Evolutionary conservation across 2,797 vertebrate genomes (phyloP).

Genomic region (Sebastes iracundus): DNA sequence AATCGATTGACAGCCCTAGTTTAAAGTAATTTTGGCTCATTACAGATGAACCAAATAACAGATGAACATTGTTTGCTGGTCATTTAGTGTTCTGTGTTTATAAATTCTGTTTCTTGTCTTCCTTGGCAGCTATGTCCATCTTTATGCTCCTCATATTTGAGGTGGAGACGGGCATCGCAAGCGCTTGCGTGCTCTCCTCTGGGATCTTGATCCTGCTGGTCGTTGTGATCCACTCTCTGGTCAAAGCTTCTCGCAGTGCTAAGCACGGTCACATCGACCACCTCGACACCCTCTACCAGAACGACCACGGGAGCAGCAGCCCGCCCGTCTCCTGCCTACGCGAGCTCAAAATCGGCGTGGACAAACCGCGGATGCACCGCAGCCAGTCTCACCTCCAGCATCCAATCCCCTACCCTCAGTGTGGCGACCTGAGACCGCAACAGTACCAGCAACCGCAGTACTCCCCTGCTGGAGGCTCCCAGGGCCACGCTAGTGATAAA

Average conservation of each 20-base stretch:
- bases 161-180: constrained; percentile 84
- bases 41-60: neutral
- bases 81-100: neutral
- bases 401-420: constrained; percentile 79
- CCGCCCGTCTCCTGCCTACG: constrained; percentile 52
- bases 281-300: constrained; percentile 80
- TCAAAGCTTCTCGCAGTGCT: constrained; percentile 72
- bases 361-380: constrained; percentile 68
- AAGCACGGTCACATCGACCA: constrained; percentile 57
- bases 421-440: constrained; percentile 68
- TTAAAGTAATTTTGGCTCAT: neutral
- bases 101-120: constrained; percentile 6
- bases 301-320: constrained; percentile 71
- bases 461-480: constrained; percentile 62
- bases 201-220: constrained; percentile 86
- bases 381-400: constrained; percentile 81
- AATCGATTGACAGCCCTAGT: no score
- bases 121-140: constrained; percentile 87
- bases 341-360: constrained; percentile 73
- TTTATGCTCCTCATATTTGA: constrained; percentile 90
- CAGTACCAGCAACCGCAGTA: constrained; percentile 68
- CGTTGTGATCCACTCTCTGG: constrained; percentile 81
- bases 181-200: constrained; percentile 86
- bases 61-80: neutral
- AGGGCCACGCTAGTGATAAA: constrained; percentile 61